Evolutionary conservation across 2,888 invertebrate species (phyloP), one percentile per base, ranked within the genome.

Genomic region (Griposia aprilina): DNA sequence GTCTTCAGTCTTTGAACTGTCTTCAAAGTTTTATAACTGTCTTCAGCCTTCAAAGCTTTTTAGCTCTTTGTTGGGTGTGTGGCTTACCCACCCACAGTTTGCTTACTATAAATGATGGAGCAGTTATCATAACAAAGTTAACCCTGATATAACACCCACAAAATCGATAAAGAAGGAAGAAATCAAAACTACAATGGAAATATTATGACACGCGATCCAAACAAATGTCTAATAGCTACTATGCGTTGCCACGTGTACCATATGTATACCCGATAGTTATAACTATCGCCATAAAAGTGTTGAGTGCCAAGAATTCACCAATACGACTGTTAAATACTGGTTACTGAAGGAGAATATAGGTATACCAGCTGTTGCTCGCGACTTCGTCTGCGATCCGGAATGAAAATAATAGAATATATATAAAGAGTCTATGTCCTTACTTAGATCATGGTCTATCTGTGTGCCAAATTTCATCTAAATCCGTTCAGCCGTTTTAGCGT

Each of bases 301-400:
- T 55, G 74, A 77, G 69, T 85, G 85, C 85, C 85, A 87, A 85
- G 87, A 85, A 85, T 85, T 87, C 73, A 81, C 20, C 45, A 77
- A 77, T 77, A 80, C 79, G 66, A 72, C 74, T 74, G 59, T 70
- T 74, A 72, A 78, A 57, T 84, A 67, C 55, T 69, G 55, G 69
- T 72, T 73, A 70, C 70, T 63, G 78, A 66, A 74, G 52, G 30
- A 36, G 36, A 67, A 74, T 68, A 81, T 69, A 69, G 69, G 45
- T 41, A 41, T 41, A 50, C 50, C 17, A 50, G 15, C 50, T 50
- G 17, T 50, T 5, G 17, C 17, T 5, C 17, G 50, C 50, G 17
- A 17, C 17, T 50, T 0, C 17, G 50, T 52, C 50, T 52, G 20
- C 50, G 41, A 41, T 41, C 5, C 41, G 41, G 41, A 5, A 41